These are phyloP conservation scores for Paraescarpia echinospica DNA, from an alignment of 1,140 invertebrate genomes.

Conservation along the genomic window DNA sequence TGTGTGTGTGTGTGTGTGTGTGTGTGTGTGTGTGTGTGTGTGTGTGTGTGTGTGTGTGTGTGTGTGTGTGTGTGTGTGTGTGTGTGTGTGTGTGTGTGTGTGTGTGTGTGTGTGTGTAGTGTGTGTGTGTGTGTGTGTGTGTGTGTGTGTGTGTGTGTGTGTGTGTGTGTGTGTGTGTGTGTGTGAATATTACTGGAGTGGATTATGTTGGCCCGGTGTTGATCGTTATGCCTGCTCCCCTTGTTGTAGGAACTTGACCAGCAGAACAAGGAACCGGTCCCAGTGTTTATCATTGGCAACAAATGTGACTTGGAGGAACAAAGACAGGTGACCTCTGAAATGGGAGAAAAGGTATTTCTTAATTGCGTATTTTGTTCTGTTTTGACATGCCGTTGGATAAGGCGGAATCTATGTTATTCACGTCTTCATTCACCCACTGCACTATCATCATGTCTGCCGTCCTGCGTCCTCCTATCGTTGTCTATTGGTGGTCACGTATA, in stretches of 20 bases:
- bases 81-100: neutral
- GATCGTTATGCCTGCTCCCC: neutral
- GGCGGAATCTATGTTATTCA: neutral
- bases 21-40: neutral
- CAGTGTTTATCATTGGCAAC: conserved; percentile 50
- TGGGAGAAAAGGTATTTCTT: conserved; percentile 39
- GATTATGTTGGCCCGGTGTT: neutral
- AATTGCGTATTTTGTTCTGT: neutral
- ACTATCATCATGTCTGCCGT: neutral
- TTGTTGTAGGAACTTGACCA: conserved; percentile 25
- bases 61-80: too few relatives aligned
- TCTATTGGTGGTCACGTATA: neutral
- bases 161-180: neutral
- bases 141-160: neutral
- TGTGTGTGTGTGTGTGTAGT: neutral
- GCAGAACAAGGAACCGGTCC: conserved; percentile 46
- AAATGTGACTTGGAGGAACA: conserved; percentile 44
- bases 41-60: neutral
- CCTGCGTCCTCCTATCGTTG: neutral
- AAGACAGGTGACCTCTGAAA: conserved; percentile 34
- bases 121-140: too few relatives aligned
- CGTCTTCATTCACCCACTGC: neutral
- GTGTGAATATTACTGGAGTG: neutral
- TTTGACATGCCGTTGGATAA: neutral
- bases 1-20: neutral